These are phyloP conservation scores for Pipistrellus kuhlii DNA, from an alignment of 2,797 vertebrate species.

Conservation along the genomic window DNA sequence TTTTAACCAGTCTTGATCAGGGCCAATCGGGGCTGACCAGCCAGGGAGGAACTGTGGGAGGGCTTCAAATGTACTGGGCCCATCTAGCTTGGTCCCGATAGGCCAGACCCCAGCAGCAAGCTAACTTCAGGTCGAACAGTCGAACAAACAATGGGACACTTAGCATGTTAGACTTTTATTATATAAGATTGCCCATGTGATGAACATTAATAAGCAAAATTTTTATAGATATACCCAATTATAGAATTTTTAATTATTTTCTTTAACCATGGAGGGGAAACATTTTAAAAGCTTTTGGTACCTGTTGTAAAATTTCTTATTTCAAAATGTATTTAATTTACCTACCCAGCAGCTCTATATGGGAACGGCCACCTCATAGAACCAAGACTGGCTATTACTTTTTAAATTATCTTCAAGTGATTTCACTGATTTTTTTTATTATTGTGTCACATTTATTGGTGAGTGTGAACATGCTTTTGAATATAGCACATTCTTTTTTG, in stretches of 20 bases:
- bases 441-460: not conserved
- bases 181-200: not conserved
- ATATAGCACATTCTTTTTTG: not conserved
- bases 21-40: too few relatives aligned
- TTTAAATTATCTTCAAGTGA: not conserved
- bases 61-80: too few relatives aligned
- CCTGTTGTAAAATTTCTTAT: not conserved
- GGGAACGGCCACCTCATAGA: not conserved
- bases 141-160: too few relatives aligned
- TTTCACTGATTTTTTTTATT: not conserved
- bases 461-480: not conserved
- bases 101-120: too few relatives aligned
- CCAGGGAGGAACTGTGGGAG: too few relatives aligned
- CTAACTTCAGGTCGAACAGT: too few relatives aligned
- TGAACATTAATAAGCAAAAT: not conserved
- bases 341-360: not conserved
- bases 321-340: not conserved
- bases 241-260: conserved; percentile 27
- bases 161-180: too few relatives aligned
- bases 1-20: too few relatives aligned
- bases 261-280: not conserved
- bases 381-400: not conserved
- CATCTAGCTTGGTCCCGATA: too few relatives aligned
- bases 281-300: not conserved
- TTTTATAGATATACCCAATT: not conserved